Conservation (phyloP, 1,140 invertebrate genomes). For the Centruroides sculpturatus region DNA sequence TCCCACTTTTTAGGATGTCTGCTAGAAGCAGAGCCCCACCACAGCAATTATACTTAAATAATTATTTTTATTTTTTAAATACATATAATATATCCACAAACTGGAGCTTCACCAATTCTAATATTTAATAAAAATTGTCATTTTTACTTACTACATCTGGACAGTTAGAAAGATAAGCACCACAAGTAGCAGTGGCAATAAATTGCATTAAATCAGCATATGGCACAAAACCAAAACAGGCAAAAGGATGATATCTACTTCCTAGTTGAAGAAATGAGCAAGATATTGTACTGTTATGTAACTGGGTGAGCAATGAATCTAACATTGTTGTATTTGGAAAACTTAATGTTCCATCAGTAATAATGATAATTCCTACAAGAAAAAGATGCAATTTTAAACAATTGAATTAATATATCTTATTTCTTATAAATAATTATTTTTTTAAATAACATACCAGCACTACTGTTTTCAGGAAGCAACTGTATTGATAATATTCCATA, state of each 20-base stretch:
- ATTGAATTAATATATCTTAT: background rate
- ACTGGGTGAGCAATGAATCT: slow-evolving; percentile 54
- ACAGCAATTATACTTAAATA: no score
- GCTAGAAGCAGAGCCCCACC: no score
- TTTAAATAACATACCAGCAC: slow-evolving; percentile 43
- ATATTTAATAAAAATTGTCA: background rate
- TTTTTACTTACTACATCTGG: slow-evolving; percentile 8
- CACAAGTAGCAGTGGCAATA: slow-evolving; percentile 59
- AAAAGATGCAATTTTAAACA: slow-evolving; percentile 12
- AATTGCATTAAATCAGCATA: slow-evolving; percentile 62
- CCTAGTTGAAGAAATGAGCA: slow-evolving; percentile 67
- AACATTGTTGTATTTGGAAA: slow-evolving; percentile 55
- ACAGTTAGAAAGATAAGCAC: slow-evolving; percentile 42
- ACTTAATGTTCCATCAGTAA: slow-evolving; percentile 67
- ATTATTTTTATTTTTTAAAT: no score
- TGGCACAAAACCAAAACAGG: slow-evolving; percentile 48
- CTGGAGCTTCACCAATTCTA: background rate
- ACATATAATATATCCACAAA: background rate
- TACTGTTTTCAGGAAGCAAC: slow-evolving; percentile 59
- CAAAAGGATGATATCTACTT: slow-evolving; percentile 49
- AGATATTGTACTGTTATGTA: slow-evolving; percentile 56
- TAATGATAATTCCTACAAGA: slow-evolving; percentile 54
- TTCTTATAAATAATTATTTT: background rate
- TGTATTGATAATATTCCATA: slow-evolving; percentile 63
- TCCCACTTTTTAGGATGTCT: no score